These are phyloP conservation scores for Pterois miles DNA, from an alignment of 2,797 vertebrate genomes.

Conservation along the genomic window DNA sequence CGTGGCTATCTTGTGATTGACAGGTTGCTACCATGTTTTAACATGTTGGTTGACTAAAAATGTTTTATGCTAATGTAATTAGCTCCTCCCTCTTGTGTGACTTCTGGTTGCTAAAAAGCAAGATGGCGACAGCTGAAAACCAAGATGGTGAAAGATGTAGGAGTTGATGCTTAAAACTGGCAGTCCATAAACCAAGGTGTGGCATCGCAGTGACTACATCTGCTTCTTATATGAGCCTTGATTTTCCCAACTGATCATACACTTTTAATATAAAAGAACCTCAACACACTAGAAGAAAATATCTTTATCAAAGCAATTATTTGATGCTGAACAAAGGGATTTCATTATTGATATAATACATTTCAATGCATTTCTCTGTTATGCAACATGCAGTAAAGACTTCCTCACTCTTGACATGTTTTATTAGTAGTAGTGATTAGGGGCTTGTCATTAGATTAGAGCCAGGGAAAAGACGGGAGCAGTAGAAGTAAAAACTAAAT, in stretches of 20 bases:
- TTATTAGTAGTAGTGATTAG: background rate
- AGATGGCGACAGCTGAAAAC: too few species aligned
- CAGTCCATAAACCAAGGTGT: too few species aligned
- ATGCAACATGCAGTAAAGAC: slow-evolving; percentile 57
- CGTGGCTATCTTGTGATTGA: too few species aligned
- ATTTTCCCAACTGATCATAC: slow-evolving; percentile 48
- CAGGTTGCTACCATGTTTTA: too few species aligned
- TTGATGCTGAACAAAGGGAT: slow-evolving; percentile 62
- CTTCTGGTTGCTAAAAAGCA: too few species aligned
- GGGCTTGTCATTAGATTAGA: slow-evolving; percentile 41
- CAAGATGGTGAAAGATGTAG: too few species aligned
- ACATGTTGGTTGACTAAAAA: too few species aligned
- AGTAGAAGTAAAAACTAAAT: slow-evolving; percentile 64
- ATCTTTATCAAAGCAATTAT: slow-evolving; percentile 74
- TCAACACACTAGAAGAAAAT: slow-evolving; percentile 10
- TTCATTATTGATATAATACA: slow-evolving; percentile 60
- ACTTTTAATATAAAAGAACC: slow-evolving; percentile 62
- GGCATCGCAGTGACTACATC: too few species aligned
- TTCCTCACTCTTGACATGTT: slow-evolving; percentile 24
- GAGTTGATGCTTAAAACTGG: too few species aligned
- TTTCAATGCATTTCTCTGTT: slow-evolving; percentile 65
- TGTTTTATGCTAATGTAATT: too few species aligned
- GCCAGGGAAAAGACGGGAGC: slow-evolving; percentile 21
- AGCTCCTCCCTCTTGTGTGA: too few species aligned
- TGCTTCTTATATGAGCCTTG: slow-evolving; percentile 6